These are phyloP conservation scores for Kuschelorhynchus macadamiae DNA, from an alignment of 2,888 invertebrate genomes.

Conservation along the genomic window DNA sequence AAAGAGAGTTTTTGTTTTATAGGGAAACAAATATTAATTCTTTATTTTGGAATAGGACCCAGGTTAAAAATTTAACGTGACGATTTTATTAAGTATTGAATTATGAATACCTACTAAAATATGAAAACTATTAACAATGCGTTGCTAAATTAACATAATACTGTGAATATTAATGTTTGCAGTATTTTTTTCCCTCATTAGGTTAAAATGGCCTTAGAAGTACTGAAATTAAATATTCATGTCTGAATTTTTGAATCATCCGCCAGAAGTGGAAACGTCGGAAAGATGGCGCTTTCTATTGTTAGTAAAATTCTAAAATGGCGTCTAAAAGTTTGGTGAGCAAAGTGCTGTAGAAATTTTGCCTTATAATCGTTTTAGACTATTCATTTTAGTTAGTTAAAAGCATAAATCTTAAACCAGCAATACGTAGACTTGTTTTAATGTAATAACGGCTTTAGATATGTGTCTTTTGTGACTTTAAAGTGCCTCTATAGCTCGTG, in stretches of 20 bases:
- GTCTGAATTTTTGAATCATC: slow-evolving; percentile 58
- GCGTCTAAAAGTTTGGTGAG: slow-evolving; percentile 78
- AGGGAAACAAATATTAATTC: neutral
- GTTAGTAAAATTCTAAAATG: slow-evolving; percentile 78
- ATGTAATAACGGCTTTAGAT: slow-evolving; percentile 40
- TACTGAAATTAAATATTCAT: no score
- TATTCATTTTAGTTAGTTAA: slow-evolving; percentile 24
- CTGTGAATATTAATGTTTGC: no score
- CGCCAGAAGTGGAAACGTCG: slow-evolving; percentile 60
- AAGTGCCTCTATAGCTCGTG: slow-evolving; percentile 53
- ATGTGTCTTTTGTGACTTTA: slow-evolving; percentile 49
- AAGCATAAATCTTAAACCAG: slow-evolving; percentile 5
- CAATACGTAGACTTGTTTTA: slow-evolving; percentile 29
- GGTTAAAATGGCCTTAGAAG: no score
- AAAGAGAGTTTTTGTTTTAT: slow-evolving; percentile 10
- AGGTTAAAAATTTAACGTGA: no score
- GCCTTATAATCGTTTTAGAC: slow-evolving; percentile 52
- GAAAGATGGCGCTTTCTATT: slow-evolving; percentile 78
- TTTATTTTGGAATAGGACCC: no score
- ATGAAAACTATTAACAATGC: no score
- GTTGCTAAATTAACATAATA: no score
- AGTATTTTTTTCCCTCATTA: no score
- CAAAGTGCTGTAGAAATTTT: slow-evolving; percentile 68
- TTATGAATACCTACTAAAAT: no score
- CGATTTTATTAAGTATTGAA: no score